phyloP scores from a whole-genome alignment of 2,113 vertebrate species.

The Raja brachyura region DNA sequence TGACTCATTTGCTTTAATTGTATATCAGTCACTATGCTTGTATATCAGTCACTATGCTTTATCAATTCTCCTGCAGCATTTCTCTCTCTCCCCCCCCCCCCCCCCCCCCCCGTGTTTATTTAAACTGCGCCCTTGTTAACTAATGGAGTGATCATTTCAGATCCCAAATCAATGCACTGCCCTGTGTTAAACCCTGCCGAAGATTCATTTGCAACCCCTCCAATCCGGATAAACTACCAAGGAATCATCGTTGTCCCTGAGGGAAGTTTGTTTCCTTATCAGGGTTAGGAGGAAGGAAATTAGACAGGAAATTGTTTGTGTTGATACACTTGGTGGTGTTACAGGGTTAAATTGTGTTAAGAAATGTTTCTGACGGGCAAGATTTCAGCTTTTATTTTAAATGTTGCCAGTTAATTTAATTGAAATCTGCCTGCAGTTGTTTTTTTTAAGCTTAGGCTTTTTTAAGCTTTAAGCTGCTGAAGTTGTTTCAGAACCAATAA shows the following conservation, averaged over 20 bases:
- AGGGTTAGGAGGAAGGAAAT: neutral
- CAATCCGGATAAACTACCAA: too few species aligned
- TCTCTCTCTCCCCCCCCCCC: too few species aligned
- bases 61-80: neutral
- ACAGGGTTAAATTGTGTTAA: neutral
- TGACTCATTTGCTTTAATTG: neutral
- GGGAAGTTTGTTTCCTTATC: neutral
- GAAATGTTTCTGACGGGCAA: neutral
- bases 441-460: neutral
- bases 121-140: neutral
- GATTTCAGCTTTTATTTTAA: neutral
- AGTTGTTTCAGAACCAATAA: neutral
- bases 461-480: neutral
- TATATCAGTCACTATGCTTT: neutral
- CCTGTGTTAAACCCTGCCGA: neutral
- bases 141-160: conserved; percentile 5
- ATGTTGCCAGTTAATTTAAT: neutral
- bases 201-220: neutral
- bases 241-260: too few species aligned
- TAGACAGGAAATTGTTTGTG: neutral
- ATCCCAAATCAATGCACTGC: neutral
- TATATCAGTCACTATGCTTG: neutral
- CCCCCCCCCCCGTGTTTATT: neutral
- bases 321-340: neutral
- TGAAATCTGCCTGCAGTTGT: neutral